phyloP scores from a whole-genome alignment of 1,140 invertebrate species.

The Platyscapa corneri region DNA sequence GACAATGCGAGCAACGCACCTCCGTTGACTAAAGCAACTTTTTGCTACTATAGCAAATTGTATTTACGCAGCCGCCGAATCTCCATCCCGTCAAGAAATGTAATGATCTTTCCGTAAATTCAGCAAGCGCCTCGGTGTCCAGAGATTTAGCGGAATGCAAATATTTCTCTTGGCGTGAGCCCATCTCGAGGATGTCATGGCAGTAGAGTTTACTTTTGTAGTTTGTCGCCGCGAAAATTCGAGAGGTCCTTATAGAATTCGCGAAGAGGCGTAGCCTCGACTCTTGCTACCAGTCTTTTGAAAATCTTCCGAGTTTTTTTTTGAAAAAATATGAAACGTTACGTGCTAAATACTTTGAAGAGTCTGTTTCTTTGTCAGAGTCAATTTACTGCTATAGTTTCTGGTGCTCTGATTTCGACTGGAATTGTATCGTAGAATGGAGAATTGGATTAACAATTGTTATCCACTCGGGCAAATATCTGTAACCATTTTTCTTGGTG shows the following conservation, averaged over 20 bases:
- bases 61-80: not conserved
- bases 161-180: constrained; percentile 37
- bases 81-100: not conserved
- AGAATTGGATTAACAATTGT: not conserved
- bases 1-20: not conserved
- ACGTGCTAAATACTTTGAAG: not conserved
- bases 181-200: not conserved
- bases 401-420: not conserved
- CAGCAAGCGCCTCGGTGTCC: not conserved
- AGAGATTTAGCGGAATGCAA: constrained; percentile 28
- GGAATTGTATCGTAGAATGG: not conserved
- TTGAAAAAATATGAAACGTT: not conserved
- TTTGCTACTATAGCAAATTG: not conserved
- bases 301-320: not conserved
- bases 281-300: not conserved
- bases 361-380: not conserved
- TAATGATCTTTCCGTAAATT: constrained; percentile 20
- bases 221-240: not conserved
- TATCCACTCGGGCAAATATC: not conserved
- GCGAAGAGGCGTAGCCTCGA: not conserved
- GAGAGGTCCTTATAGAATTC: not conserved
- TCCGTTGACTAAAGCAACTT: not conserved
- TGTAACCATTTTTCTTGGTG: not conserved
- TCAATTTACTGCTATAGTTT: not conserved
- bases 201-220: not conserved